Evolutionary conservation across 2,797 vertebrate genomes (phyloP), one percentile per base, ranked within the genome.

Genomic region (Enteromius radiatus): DNA sequence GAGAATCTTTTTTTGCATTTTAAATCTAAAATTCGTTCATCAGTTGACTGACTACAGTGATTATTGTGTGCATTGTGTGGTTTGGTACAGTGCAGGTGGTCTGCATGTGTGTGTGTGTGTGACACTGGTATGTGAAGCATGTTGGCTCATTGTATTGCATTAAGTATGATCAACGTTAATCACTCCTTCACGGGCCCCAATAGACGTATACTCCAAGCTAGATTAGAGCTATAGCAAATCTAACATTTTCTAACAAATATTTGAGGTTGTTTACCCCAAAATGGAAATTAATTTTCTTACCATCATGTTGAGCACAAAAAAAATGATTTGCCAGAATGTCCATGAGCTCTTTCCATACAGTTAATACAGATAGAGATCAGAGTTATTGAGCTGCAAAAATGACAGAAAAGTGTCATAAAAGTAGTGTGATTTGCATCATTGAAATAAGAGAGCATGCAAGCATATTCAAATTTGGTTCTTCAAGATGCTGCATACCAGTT

Each of bases 51-150:
- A 23, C 9, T 74, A 21, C 14, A 81, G 77, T 80, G 41, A 65
- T 49, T 19, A 80, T n/a, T n/a, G n/a, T n/a, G n/a, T 43, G 23
- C 14, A 31, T 8, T 63, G 59, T 63, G 59, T 63, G 89, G 91
- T 21, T 64, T 23, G 67, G 17, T 61, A 71, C 59, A 65, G 45
- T 65, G 17, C 6, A 75, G 28, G 69, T 59, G 56, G 41, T 71
- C 67, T 80, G 86, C 31, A 6, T 83, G 86, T 87, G 87, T 84
- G 86, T 87, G 14, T 83, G 86, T 87, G 87, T 84, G 86, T 87
- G 84, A 88, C 82, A 85, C 83, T 85, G 91, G 92, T 93, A 93
- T 93, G 89, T 87, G 80, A 87, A 90, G 91, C 87, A 92, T 91
- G 90, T 89, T 70, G 70, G 87, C 81, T 84, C 77, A 84, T 80